Percentiles rank a stretch among this genome's conserved stretches.
Conservation (phyloP, 2,888 invertebrate genomes). For the Anticlea derivata region DNA sequence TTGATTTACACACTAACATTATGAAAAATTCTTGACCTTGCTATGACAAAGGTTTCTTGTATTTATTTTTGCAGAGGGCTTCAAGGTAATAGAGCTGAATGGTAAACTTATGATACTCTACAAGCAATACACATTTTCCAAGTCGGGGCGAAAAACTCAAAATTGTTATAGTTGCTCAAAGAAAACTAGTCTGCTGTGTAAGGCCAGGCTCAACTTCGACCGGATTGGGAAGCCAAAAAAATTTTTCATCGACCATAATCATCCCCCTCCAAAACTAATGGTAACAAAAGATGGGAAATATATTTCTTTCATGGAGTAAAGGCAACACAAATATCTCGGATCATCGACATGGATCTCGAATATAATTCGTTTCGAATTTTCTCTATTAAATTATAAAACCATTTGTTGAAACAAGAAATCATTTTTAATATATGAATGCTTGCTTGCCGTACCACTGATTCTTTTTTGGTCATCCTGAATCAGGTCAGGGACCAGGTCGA, state of each 20-base stretch:
- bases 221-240: not conserved
- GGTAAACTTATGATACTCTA: slow-evolving; percentile 10
- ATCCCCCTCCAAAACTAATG: not conserved
- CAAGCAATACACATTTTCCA: slow-evolving; percentile 12
- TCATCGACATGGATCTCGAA: too few species aligned
- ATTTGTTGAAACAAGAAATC: too few species aligned
- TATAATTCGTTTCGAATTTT: too few species aligned
- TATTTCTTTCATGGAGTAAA: not conserved
- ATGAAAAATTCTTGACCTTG: not conserved
- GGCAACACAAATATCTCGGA: too few species aligned
- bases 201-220: slow-evolving; percentile 27
- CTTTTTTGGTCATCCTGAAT: too few species aligned
- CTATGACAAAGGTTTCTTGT: not conserved
- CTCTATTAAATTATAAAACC: too few species aligned
- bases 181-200: slow-evolving; percentile 29
- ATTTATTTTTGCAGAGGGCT: not conserved
- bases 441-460: too few species aligned
- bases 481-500: too few species aligned
- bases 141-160: not conserved
- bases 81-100: slow-evolving; percentile 11
- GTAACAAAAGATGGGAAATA: not conserved
- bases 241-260: not conserved
- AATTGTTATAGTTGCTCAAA: slow-evolving; percentile 37
- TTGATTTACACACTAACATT: too few species aligned
- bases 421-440: too few species aligned